These are phyloP conservation scores for Whitmania pigra DNA, from an alignment of 1,140 invertebrate species.

Conservation along the genomic window DNA sequence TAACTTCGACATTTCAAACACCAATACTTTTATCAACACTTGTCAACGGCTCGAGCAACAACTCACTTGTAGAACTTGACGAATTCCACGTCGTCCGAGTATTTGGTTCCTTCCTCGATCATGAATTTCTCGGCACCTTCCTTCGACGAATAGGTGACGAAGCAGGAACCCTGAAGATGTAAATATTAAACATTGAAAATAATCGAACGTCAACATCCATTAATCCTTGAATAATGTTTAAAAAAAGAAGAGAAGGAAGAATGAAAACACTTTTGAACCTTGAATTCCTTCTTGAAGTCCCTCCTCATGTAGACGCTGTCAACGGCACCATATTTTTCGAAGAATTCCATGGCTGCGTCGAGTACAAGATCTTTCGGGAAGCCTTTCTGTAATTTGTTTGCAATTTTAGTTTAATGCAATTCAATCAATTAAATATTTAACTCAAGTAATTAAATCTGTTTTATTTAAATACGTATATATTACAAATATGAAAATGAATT, in stretches of 20 bases:
- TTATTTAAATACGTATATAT: too few species aligned
- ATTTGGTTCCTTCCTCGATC: slow-evolving; percentile 54
- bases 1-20: too few species aligned
- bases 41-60: too few species aligned
- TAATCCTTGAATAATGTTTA: too few species aligned
- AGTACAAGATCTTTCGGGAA: slow-evolving; percentile 60
- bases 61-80: slow-evolving; percentile 1
- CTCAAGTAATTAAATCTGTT: too few species aligned
- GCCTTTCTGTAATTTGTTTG: slow-evolving; percentile 53
- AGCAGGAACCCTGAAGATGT: slow-evolving; percentile 74
- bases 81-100: slow-evolving; percentile 46
- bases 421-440: too few species aligned
- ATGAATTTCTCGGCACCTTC: slow-evolving; percentile 59
- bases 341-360: slow-evolving; percentile 60
- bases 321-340: slow-evolving; percentile 56
- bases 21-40: too few species aligned
- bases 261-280: slow-evolving; percentile 28
- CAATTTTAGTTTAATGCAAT: background rate
- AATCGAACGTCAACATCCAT: background rate
- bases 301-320: slow-evolving; percentile 58
- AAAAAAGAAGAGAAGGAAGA: background rate
- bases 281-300: slow-evolving; percentile 34
- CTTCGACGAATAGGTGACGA: slow-evolving; percentile 63
- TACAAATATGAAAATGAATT: too few species aligned
- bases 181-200: slow-evolving; percentile 17